Percentiles rank a stretch among this genome's conserved stretches.
phyloP scores from a whole-genome alignment of 2,113 vertebrate genomes.

The Odontophorus gujanensis region DNA sequence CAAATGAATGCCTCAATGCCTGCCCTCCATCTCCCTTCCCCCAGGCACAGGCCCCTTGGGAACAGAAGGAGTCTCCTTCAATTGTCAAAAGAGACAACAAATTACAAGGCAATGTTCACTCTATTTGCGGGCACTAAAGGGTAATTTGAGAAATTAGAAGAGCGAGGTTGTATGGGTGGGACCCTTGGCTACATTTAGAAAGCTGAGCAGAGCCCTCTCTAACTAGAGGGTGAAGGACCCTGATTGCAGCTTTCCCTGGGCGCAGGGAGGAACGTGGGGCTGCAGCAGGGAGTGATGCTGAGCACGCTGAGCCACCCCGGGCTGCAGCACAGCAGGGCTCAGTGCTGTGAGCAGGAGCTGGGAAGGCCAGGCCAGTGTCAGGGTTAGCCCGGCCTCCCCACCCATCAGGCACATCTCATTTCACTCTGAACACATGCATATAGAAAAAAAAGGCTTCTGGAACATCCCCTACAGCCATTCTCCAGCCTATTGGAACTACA shows the following conservation, averaged over 20 bases:
- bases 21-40: neutral
- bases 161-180: constrained; percentile 64
- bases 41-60: constrained; percentile 30
- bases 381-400: no score
- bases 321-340: neutral
- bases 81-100: constrained; percentile 68
- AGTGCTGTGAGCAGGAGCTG: neutral
- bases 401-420: neutral
- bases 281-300: neutral
- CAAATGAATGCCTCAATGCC: neutral
- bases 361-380: neutral
- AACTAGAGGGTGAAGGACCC: constrained; percentile 72
- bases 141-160: constrained; percentile 76
- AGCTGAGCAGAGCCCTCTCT: constrained; percentile 75
- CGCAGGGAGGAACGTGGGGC: neutral
- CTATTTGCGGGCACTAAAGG: constrained; percentile 75
- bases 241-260: constrained; percentile 47
- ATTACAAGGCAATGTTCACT: constrained; percentile 84
- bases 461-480: neutral
- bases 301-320: neutral
- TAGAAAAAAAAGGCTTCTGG: no score
- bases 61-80: constrained; percentile 57
- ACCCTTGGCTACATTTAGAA: constrained; percentile 65
- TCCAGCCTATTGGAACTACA: neutral
- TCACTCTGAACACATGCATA: neutral